Evolutionary conservation across 2,888 invertebrate genomes (phyloP).

Genomic region (Atrina japonica): DNA sequence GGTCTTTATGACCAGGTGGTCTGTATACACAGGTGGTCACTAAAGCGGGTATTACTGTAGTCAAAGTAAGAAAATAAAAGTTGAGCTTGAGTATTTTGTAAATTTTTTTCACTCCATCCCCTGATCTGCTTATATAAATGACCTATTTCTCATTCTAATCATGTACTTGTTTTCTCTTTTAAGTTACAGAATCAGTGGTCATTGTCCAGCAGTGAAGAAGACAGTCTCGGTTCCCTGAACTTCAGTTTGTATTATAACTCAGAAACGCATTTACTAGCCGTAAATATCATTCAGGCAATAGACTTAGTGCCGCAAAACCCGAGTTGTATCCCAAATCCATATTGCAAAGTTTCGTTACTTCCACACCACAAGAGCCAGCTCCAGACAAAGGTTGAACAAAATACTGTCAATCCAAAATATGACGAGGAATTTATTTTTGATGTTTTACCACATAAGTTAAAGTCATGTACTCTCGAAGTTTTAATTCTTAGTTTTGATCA

Average conservation of each 20-base stretch:
- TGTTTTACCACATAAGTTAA: constrained; percentile 81
- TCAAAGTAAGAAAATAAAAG: no score
- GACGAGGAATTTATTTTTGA: constrained; percentile 88
- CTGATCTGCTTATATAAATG: no score
- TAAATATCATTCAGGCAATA: constrained; percentile 86
- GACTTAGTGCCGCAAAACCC: constrained; percentile 75
- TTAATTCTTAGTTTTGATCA: constrained; percentile 86
- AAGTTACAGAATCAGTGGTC: constrained; percentile 66
- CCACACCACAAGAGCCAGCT: constrained; percentile 84
- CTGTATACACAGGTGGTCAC: no score
- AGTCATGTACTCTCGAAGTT: constrained; percentile 84
- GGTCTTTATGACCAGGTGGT: no score
- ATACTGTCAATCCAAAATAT: constrained; percentile 86
- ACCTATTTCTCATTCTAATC: no score
- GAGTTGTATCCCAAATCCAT: constrained; percentile 82
- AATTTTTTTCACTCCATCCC: no score
- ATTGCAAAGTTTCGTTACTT: constrained; percentile 93
- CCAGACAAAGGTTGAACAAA: constrained; percentile 83
- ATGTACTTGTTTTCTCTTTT: no score
- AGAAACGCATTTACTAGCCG: constrained; percentile 85
- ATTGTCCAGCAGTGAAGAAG: constrained; percentile 80
- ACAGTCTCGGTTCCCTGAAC: constrained; percentile 85
- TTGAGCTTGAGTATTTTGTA: no score
- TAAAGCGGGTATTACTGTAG: no score
- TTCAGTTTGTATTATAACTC: constrained; percentile 85